Evolutionary conservation across 2,113 vertebrate genomes (phyloP).

Genomic region (Crotalus tigris): DNA sequence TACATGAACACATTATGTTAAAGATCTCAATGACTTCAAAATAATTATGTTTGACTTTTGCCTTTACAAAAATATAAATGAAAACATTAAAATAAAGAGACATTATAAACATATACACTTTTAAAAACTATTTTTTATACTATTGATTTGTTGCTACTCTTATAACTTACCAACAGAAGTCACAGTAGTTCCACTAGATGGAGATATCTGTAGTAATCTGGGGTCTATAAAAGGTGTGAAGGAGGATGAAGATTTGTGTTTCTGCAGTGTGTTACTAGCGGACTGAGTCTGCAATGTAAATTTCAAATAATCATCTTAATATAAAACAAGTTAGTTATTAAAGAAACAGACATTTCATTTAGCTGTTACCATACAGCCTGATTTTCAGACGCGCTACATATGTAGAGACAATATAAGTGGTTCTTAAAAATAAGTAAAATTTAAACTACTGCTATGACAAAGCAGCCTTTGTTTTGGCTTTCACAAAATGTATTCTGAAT

Average conservation of each 20-base stretch:
- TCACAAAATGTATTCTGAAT: constrained; percentile 16
- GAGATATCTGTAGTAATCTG: constrained; percentile 96
- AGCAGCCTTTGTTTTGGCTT: constrained; percentile 23
- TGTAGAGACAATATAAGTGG: constrained; percentile 19
- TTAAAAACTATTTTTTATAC: constrained; percentile 34
- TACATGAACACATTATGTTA: not conserved
- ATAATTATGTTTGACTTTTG: not conserved
- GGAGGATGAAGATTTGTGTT: constrained; percentile 99
- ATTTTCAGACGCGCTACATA: constrained; percentile 24
- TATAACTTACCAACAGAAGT: constrained; percentile 90
- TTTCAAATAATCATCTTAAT: constrained; percentile 75
- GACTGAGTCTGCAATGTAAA: constrained; percentile 91
- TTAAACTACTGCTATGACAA: constrained; percentile 1
- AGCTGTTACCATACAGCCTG: constrained; percentile 39
- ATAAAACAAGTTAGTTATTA: constrained; percentile 63
- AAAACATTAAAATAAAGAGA: constrained; percentile 54
- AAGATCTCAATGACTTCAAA: constrained; percentile 24
- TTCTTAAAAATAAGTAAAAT: constrained; percentile 28
- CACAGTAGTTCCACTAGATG: constrained; percentile 93
- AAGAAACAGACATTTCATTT: constrained; percentile 48
- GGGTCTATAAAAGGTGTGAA: constrained; percentile 99
- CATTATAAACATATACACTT: constrained; percentile 40
- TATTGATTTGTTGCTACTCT: constrained; percentile 12
- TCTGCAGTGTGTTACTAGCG: constrained; percentile 98
- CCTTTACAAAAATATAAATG: constrained; percentile 51